A percentile compares a stretch with the other conserved stretches of the same genome.
Conservation (phyloP, 2,888 invertebrate genomes). For the Hyalella azteca region DNA sequence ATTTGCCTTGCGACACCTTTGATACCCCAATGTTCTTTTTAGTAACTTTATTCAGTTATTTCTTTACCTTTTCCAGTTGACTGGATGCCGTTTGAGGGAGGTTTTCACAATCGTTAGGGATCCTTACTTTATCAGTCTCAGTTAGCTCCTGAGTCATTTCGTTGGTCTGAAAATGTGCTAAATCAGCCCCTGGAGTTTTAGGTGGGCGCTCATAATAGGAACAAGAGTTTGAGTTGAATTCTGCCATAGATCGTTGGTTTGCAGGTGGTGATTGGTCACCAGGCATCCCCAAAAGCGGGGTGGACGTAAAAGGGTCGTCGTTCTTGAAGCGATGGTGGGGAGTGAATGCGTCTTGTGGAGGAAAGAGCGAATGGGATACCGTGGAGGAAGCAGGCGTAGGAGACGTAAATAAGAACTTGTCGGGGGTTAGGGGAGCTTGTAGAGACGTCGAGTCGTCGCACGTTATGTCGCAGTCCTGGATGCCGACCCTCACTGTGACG, state of each 20-base stretch:
- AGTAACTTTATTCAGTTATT: too few relatives aligned
- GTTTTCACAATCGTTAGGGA: too few relatives aligned
- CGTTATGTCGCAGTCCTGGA: background rate
- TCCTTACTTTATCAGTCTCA: too few relatives aligned
- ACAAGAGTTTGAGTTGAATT: background rate
- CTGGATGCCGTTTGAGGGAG: too few relatives aligned
- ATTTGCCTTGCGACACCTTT: too few relatives aligned
- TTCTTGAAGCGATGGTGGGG: background rate
- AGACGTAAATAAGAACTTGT: background rate
- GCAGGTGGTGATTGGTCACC: background rate
- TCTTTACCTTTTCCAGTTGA: too few relatives aligned
- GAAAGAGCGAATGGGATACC: background rate
- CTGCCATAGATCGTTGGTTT: background rate
- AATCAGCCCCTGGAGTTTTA: background rate
- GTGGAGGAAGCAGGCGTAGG: background rate
- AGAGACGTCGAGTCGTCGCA: background rate
- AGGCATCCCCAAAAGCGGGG: background rate
- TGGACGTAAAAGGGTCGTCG: conserved; percentile 13
- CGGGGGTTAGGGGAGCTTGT: background rate
- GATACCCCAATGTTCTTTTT: too few relatives aligned
- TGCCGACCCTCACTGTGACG: too few relatives aligned
- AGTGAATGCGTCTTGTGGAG: background rate
- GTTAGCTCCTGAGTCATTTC: too few relatives aligned
- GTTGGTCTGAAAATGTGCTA: too few relatives aligned
- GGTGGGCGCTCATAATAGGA: conserved; percentile 3